These are phyloP conservation scores for Diadumene lineata DNA, from an alignment of 92 coral and sea anemone species.

Conservation along the genomic window DNA sequence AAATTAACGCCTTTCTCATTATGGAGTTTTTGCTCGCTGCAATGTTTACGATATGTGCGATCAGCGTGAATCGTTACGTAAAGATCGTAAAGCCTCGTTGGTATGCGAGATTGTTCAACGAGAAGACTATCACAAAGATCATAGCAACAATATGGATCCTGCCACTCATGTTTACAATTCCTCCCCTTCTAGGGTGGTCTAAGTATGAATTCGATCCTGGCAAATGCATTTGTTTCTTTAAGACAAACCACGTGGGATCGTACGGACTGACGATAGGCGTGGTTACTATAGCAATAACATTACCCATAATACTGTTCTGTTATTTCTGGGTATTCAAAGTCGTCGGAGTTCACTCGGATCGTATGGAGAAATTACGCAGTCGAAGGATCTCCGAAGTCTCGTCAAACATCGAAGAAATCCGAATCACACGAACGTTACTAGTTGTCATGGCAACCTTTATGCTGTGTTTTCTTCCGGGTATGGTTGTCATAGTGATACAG, in stretches of 20 bases:
- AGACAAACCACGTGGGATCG: slow-evolving; percentile 16
- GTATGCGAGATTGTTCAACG: slow-evolving; percentile 32
- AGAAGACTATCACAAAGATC: slow-evolving; percentile 26
- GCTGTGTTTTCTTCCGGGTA: slow-evolving; percentile 37
- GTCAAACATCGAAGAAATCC: slow-evolving; percentile 48
- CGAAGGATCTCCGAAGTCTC: slow-evolving; percentile 32
- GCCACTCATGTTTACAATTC: slow-evolving; percentile 28
- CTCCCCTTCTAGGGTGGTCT: slow-evolving; percentile 48
- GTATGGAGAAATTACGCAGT: slow-evolving; percentile 21
- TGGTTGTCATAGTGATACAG: slow-evolving; percentile 20
- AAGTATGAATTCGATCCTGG: slow-evolving; percentile 36
- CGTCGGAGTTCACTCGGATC: slow-evolving; percentile 47
- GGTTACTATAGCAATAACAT: slow-evolving; percentile 30
- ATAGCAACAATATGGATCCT: slow-evolving; percentile 22
- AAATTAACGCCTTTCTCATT: slow-evolving; percentile 45
- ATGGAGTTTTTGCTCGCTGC: slow-evolving; percentile 50
- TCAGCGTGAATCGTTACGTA: slow-evolving; percentile 54
- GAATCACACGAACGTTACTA: slow-evolving; percentile 43
- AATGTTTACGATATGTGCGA: slow-evolving; percentile 51
- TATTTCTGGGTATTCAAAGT: slow-evolving; percentile 50
- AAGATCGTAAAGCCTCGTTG: slow-evolving; percentile 55
- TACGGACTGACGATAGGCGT: slow-evolving; percentile 36
- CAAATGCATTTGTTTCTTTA: slow-evolving; percentile 33
- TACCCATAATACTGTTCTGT: slow-evolving; percentile 33
- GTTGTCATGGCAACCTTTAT: slow-evolving; percentile 55